Evolutionary conservation across 1,140 invertebrate species (phyloP), one percentile per base, ranked within the genome.

Genomic region (Drosophila neocordata): DNA sequence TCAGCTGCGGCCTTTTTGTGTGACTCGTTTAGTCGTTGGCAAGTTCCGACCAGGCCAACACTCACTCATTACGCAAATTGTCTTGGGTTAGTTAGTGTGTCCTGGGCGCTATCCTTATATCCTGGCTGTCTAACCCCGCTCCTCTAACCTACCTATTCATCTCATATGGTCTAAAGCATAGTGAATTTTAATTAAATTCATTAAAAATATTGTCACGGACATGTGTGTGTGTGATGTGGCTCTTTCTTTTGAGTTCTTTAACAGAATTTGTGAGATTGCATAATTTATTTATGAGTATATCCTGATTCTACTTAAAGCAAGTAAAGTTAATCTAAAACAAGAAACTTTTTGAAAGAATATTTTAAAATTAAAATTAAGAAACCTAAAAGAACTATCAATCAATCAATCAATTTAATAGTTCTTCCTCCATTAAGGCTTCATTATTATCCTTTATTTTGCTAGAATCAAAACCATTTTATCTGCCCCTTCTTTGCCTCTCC

Each of bases 131-230:
- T 34, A 31, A 27, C 38, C 31, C 22, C 18, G 37, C 24, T 69
- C 15, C 55, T 73, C 59, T 74, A 18, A 44, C 18, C 69, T 15
- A 35, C 66, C 55, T 70, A 24, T 44, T 13, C 59, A 56, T 38
- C 60, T 73, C 76, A 53, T 68, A 18, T 65, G 52, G 60, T 58
- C 35, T 73, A 20, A 48, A 48, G 41, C 41, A 63, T 63, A 69
- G 77, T 77, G 73, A 84, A 85, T 84, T 83, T 84, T 80, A 85
- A 84, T 84, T 80, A 85, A 85, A 85, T 85, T 77, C 77, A 84
- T 85, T 85, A 77, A 65, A 76, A 63, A 65, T 22, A 12, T 44
- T 78, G 69, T 48, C 41, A 48, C 18, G 18, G 8, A 48, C 15
- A 20, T 48, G 41, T n/a, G n/a, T n/a, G n/a, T n/a, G n/a, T n/a